Conservation (phyloP, 53 echinoderm and acorn worm species). For the Glandiceps talaboti region DNA sequence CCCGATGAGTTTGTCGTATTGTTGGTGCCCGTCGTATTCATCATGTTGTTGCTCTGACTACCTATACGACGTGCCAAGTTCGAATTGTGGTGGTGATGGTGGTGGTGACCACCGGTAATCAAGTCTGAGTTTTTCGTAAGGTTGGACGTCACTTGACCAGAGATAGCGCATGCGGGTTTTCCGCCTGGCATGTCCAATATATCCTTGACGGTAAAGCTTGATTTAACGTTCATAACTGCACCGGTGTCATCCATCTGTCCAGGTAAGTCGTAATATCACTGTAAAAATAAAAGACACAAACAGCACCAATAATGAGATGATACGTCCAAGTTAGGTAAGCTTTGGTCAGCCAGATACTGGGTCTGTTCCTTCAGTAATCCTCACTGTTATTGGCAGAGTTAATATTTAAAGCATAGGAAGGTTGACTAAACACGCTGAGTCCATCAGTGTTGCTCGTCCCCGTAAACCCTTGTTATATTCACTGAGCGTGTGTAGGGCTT, state of each 20-base stretch:
- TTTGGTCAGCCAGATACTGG: neutral
- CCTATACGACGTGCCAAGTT: neutral
- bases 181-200: constrained; percentile 91
- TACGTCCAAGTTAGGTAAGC: neutral
- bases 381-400: neutral
- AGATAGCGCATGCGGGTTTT: constrained; percentile 63
- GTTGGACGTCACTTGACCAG: constrained; percentile 30
- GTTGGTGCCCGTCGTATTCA: neutral
- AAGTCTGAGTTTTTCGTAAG: constrained; percentile 19
- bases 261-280: neutral
- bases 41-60: constrained; percentile 5
- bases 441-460: neutral
- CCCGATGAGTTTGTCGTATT: constrained; percentile 7
- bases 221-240: constrained; percentile 71
- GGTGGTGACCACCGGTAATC: neutral
- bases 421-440: neutral
- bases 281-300: neutral
- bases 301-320: neutral
- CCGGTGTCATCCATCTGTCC: constrained; percentile 74
- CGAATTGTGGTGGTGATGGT: neutral
- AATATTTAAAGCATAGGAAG: neutral
- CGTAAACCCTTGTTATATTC: neutral
- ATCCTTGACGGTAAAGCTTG: constrained; percentile 94
- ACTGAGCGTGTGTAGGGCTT: neutral
- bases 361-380: neutral